phyloP scores from a whole-genome alignment of 2,113 vertebrate species.

The Arizona elegans region DNA sequence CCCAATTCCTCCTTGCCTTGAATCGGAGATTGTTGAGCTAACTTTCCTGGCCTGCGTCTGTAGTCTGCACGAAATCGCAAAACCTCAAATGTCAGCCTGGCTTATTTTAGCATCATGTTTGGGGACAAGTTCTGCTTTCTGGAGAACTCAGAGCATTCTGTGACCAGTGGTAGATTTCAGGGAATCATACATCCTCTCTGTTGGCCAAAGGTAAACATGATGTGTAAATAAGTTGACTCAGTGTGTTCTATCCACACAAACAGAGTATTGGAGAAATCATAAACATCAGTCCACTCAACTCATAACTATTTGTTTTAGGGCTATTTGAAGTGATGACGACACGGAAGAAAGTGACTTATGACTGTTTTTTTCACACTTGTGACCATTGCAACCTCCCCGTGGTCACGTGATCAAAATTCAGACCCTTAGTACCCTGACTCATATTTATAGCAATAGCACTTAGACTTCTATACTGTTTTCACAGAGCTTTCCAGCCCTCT shows the following conservation, averaged over 20 bases:
- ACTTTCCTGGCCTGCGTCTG: background rate
- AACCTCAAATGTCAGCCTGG: background rate
- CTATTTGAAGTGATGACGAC: background rate
- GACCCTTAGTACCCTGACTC: background rate
- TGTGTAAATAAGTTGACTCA: background rate
- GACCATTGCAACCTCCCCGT: background rate
- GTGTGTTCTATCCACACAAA: background rate
- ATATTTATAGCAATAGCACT: no score
- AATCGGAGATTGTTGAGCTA: background rate
- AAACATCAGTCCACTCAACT: background rate
- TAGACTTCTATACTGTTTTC: no score
- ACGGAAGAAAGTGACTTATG: background rate
- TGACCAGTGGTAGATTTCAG: background rate
- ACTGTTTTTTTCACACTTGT: background rate
- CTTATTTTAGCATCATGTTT: background rate
- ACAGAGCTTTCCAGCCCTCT: no score
- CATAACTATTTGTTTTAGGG: background rate
- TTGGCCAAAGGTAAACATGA: background rate
- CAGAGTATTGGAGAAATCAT: background rate
- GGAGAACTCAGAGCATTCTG: background rate
- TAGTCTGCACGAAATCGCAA: background rate
- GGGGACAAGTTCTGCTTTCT: background rate
- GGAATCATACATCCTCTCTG: rapidly evolving
- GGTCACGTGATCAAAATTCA: background rate
- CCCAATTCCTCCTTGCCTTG: background rate